Base-by-base conservation (phyloP, 2,113 vertebrate genomes). In the Dolichotis patagonum region DNA sequence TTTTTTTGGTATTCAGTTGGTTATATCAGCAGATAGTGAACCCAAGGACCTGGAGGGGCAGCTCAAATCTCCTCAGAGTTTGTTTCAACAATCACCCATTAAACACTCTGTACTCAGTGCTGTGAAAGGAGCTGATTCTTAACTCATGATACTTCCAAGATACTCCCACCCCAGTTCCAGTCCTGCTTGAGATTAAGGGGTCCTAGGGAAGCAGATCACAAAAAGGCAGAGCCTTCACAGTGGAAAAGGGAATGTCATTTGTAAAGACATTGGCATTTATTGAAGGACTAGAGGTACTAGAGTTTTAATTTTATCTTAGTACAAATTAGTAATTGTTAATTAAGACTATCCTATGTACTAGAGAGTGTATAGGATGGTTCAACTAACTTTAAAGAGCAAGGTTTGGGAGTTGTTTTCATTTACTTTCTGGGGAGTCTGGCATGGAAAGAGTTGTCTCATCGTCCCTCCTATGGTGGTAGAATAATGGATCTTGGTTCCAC, bases 81-180 rank as follows among this genome's bases (percentile, higher is more conserved):
- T 43, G 2, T 84, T 71, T 90, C 7, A 71, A 43, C 13, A 71
- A n/a, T 28, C 46, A 20, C 10, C 54, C 20, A 73, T 65, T 71
- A 54, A 28, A 46, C 56, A 16, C 49, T 26, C 41, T 28, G 8
- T 54, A 56, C 56, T 73, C 20, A 9, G 20, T 43, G 26, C 6
- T 43, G 14, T 24, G 65, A 1, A 0, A 0, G 6, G 83, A 60
- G 52, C 24, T 26, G 22, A 75, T 1, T 8, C 58, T 41, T 0
- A 9, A 69, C 6, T 54, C 17, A 32, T 54, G 35, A 28, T 81
- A 71, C 32, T 52, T 14, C 2, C 20, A 38, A 77, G 88, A 30
- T 12, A 2, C 7, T 35, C 32, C 13, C 3, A 14, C 14, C 35
- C 67, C 10, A 52, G 22, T 28, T 3, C 63, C 71, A 84, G 78